These are phyloP conservation scores for Epirrhoe alternata DNA, from an alignment of 2,888 invertebrate species.

Conservation along the genomic window DNA sequence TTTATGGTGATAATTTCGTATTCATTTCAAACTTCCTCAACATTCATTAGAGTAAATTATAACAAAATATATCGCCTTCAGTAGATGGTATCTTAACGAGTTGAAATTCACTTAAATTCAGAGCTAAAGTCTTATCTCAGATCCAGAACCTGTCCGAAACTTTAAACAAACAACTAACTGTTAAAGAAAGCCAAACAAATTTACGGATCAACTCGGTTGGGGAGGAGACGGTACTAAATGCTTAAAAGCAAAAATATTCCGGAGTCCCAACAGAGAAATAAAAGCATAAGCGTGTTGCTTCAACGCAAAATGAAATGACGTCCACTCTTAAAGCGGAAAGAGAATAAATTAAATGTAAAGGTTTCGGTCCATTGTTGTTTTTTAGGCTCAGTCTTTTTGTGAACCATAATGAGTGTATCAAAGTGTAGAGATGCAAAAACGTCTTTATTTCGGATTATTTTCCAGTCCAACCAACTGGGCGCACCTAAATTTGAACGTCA, in stretches of 20 bases:
- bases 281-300: slow-evolving; percentile 76
- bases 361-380: slow-evolving; percentile 69
- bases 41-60: slow-evolving; percentile 60
- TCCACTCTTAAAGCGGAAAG: slow-evolving; percentile 64
- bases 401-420: slow-evolving; percentile 26
- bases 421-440: slow-evolving; percentile 28
- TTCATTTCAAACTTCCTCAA: slow-evolving; percentile 53
- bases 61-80: slow-evolving; percentile 58
- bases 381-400: slow-evolving; percentile 55
- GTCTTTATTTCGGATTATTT: slow-evolving; percentile 21
- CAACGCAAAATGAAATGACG: slow-evolving; percentile 72
- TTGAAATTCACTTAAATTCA: slow-evolving; percentile 67
- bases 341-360: slow-evolving; percentile 76
- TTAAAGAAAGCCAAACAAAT: slow-evolving; percentile 52
- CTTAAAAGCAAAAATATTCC: slow-evolving; percentile 47
- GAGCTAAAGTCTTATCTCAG: slow-evolving; percentile 63
- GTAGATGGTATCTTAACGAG: slow-evolving; percentile 59
- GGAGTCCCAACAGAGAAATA: slow-evolving; percentile 59
- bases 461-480: slow-evolving; percentile 25
- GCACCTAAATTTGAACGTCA: slow-evolving; percentile 38
- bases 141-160: slow-evolving; percentile 61
- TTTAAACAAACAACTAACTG: slow-evolving; percentile 70
- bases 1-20: slow-evolving; percentile 69
- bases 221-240: slow-evolving; percentile 42
- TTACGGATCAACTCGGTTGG: slow-evolving; percentile 41